phyloP scores from a whole-genome alignment of 2,888 invertebrate genomes.

The Agrotis ipsilon region DNA sequence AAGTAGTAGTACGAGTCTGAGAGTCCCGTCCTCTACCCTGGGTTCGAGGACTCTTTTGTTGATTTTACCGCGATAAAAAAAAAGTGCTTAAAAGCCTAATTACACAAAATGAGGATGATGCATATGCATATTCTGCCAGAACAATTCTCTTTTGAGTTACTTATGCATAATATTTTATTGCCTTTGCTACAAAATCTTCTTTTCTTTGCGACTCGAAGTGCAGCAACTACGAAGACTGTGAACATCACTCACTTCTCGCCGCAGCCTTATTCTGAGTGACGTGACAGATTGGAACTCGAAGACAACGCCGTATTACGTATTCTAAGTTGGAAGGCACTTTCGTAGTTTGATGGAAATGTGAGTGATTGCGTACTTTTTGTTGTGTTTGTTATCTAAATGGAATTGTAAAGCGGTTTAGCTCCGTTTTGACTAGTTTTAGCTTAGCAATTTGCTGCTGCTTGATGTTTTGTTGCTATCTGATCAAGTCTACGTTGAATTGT shows the following conservation, averaged over 20 bases:
- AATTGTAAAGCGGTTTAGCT: conserved; percentile 12
- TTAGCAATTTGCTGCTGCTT: conserved; percentile 1
- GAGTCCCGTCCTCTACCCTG: too few relatives aligned
- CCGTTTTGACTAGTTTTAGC: neutral
- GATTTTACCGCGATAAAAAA: too few relatives aligned
- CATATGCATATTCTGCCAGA: conserved; percentile 15
- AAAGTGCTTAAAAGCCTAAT: too few relatives aligned
- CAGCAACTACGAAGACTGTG: conserved; percentile 14
- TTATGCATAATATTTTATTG: conserved; percentile 47
- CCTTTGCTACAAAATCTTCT: conserved; percentile 47
- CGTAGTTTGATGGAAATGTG: conserved; percentile 21
- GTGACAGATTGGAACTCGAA: conserved; percentile 55
- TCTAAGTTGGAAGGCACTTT: conserved; percentile 29
- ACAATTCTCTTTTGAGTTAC: conserved; percentile 38
- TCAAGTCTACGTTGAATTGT: neutral
- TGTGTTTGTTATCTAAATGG: conserved; percentile 26
- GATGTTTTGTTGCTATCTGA: neutral
- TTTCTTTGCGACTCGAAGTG: conserved; percentile 52
- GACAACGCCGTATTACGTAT: conserved; percentile 53
- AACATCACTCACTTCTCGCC: conserved; percentile 57
- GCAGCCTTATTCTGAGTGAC: conserved; percentile 61
- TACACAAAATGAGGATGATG: neutral
- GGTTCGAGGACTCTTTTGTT: too few relatives aligned
- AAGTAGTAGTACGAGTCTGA: too few relatives aligned
- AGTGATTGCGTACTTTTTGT: conserved; percentile 20